Conservation (phyloP, 2,888 invertebrate species). For the Trissolcus japonicus region DNA sequence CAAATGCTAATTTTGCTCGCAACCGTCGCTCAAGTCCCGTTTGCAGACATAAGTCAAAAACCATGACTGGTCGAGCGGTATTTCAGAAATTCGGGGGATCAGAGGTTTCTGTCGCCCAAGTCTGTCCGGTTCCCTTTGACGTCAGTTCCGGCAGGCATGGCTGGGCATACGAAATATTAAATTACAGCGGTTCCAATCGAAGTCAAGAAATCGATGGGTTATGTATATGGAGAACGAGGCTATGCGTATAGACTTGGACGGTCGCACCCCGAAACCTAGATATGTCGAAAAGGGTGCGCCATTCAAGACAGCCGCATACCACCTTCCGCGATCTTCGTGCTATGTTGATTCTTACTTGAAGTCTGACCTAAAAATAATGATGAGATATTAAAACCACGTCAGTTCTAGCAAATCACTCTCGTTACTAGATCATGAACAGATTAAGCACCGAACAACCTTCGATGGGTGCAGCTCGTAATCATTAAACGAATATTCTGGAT, state of each 20-base stretch:
- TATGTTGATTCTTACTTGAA: constrained; percentile 6
- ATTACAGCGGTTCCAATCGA: constrained; percentile 46
- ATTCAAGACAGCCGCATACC: constrained; percentile 30
- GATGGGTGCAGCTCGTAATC: constrained; percentile 38
- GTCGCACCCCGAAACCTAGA: constrained; percentile 66
- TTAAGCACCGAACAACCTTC: constrained; percentile 33
- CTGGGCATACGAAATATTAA: constrained; percentile 35
- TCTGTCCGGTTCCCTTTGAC: background rate
- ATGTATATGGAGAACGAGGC: constrained; percentile 52
- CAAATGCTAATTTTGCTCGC: constrained; percentile 57
- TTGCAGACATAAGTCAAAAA: too few relatives aligned
- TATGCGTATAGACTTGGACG: constrained; percentile 58
- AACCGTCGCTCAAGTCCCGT: constrained; percentile 4
- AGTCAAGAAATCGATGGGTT: constrained; percentile 53
- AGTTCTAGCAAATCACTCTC: constrained; percentile 16
- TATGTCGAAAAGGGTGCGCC: constrained; percentile 63
- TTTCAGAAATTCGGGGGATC: background rate
- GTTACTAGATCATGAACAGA: constrained; percentile 27
- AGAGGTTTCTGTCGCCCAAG: background rate
- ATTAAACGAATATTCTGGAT: constrained; percentile 20
- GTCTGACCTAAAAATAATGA: constrained; percentile 49
- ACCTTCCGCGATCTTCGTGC: constrained; percentile 14
- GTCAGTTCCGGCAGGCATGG: background rate
- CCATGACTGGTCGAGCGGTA: too few relatives aligned
- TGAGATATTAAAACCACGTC: constrained; percentile 33